Conservation (phyloP, 2,888 invertebrate species). For the Meiosimyza platycephala region DNA sequence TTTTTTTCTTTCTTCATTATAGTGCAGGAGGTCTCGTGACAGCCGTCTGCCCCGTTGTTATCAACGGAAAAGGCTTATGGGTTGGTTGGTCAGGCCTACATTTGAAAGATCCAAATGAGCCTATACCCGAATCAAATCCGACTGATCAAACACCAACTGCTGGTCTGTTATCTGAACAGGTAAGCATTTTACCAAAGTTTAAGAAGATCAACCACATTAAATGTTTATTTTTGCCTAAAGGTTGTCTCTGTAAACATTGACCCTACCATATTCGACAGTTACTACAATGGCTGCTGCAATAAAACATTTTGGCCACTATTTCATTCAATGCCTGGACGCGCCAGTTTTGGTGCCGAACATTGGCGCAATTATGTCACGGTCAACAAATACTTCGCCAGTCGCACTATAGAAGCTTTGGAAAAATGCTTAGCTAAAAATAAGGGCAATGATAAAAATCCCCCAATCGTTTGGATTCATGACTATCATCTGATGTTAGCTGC, state of each 20-base stretch:
- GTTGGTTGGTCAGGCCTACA: slow-evolving; percentile 93
- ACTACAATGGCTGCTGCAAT: slow-evolving; percentile 93
- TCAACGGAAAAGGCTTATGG: slow-evolving; percentile 86
- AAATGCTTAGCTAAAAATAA: slow-evolving; percentile 67
- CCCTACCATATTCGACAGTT: slow-evolving; percentile 81
- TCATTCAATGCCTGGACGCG: slow-evolving; percentile 92
- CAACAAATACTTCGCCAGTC: slow-evolving; percentile 85
- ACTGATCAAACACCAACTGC: slow-evolving; percentile 88
- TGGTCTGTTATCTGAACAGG: slow-evolving; percentile 84
- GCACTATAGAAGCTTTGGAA: slow-evolving; percentile 78
- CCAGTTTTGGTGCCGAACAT: slow-evolving; percentile 83
- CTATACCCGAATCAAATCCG: slow-evolving; percentile 88
- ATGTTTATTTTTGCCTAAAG: slow-evolving; percentile 65
- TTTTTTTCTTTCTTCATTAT: slow-evolving; percentile 49
- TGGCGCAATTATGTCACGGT: slow-evolving; percentile 85
- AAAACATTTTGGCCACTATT: slow-evolving; percentile 93
- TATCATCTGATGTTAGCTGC: slow-evolving; percentile 94
- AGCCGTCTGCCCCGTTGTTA: slow-evolving; percentile 90
- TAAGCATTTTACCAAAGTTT: slow-evolving; percentile 58
- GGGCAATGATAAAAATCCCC: slow-evolving; percentile 67
- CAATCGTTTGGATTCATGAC: slow-evolving; percentile 94
- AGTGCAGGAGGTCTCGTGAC: slow-evolving; percentile 93
- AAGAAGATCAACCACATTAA: too few species aligned
- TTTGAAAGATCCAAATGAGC: slow-evolving; percentile 79
- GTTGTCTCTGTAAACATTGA: slow-evolving; percentile 85